These are phyloP conservation scores for Wasmannia auropunctata DNA, from an alignment of 1,140 invertebrate species.

Conservation along the genomic window DNA sequence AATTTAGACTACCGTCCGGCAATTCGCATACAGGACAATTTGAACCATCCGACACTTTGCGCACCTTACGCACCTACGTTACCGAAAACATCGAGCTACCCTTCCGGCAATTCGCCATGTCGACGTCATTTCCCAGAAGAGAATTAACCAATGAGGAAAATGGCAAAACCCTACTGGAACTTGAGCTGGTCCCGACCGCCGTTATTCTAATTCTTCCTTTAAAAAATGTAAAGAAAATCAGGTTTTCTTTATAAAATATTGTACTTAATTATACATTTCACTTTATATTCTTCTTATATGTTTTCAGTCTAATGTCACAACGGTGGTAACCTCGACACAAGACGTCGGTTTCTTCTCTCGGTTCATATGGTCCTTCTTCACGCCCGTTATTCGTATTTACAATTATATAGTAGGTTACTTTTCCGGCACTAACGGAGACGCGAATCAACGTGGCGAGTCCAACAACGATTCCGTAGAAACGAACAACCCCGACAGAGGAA, in stretches of 20 bases:
- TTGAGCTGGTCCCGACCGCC: slow-evolving; percentile 92
- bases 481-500: slow-evolving; percentile 25
- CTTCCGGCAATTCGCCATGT: slow-evolving; percentile 88
- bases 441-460: slow-evolving; percentile 1
- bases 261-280: not conserved
- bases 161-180: slow-evolving; percentile 87
- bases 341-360: slow-evolving; percentile 75
- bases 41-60: slow-evolving; percentile 86
- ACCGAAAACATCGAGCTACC: slow-evolving; percentile 85
- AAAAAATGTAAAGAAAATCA: slow-evolving; percentile 77
- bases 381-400: slow-evolving; percentile 76
- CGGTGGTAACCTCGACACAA: slow-evolving; percentile 69
- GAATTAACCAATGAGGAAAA: slow-evolving; percentile 89
- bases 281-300: slow-evolving; percentile 41
- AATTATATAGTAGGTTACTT: slow-evolving; percentile 79
- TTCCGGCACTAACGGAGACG: slow-evolving; percentile 49
- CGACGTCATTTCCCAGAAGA: slow-evolving; percentile 92
- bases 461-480: slow-evolving; percentile 10
- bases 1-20: slow-evolving; percentile 94
- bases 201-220: slow-evolving; percentile 92
- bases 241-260: not conserved
- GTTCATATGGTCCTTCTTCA: slow-evolving; percentile 78
- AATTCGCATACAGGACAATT: slow-evolving; percentile 88
- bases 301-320: slow-evolving; percentile 72
- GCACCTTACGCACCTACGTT: slow-evolving; percentile 87